Base-by-base conservation (phyloP, 2,888 invertebrate species). In the Pheosia tremula region DNA sequence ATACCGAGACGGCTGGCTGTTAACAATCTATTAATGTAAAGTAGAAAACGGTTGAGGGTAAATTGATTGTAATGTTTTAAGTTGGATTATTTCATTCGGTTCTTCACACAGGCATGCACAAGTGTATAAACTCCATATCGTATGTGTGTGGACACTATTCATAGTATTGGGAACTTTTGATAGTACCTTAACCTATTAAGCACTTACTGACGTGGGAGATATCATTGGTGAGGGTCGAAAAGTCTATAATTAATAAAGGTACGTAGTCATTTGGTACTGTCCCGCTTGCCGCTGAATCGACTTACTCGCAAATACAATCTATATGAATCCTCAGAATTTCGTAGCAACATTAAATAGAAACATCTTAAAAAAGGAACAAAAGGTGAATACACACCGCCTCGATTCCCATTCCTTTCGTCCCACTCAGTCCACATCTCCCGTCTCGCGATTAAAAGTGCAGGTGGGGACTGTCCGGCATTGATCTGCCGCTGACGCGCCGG, bases 401-500 rank as follows among this genome's bases (percentile, higher is more conserved):
- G 61, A 56, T 67, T 68, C 72, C 65, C 24, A 64, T 63, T 61
- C 47, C 39, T 39, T 36, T 39, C 55, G 55, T 55, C 55, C 55
- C 55, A 6, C 55, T 37, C 56, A 5, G 59, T 8, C 59, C 61
- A 45, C 61, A 57, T 56, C 59, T 60, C 62, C 60, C 67, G 66
- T 66, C 68, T 79, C 81, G 81, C 80, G 88, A 90, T 90, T 91
- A 93, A 93, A 93, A 93, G 87, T 92, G 90, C 92, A 94, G 91
- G 93, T 93, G 91, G 90, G 85, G 86, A 77, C 80, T 86, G 89
- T 89, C 88, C 89, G 77, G 90, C 90, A 91, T 92, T 93, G 93
- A 92, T 93, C 93, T 90, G 91, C 80, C 85, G 84, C 79, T 90
- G 88, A 87, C 87, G 85, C 81, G 84, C 80, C 83, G 86, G 87